Base-by-base conservation (phyloP, 2,113 vertebrate genomes). In the Nycticryphes semicollaris region DNA sequence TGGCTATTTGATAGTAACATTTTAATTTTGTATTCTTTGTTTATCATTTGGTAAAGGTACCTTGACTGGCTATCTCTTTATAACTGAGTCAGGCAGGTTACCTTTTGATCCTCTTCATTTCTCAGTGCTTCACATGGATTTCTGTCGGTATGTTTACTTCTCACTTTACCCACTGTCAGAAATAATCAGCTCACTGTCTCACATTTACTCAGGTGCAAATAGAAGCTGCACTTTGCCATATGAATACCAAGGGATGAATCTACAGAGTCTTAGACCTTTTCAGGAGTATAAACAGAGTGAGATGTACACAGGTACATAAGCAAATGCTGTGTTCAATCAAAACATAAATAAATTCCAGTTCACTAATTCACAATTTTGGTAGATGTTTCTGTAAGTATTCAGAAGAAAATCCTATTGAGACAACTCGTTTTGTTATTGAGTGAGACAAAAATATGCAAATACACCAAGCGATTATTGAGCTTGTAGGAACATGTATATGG, bases 111-210 rank as follows among this genome's bases (percentile, higher is more conserved):
- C 24, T 60, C 72, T 68, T 73, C 67, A 37, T 37, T 89, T 64
- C 47, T 62, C 27, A 87, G 79, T 30, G 33, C 54, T 69, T 63
- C 85, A 75, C 95, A 75, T 94, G 31, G 91, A 96, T 97, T 87
- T 94, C 82, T 96, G 96, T 97, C 96, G 95, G 80, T 16, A 12
- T 93, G 75, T 93, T 97, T 97, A 78, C 87, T 89, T 74, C 66
- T 96, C 25, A 5, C 88, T 96, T 96, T 91, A 89, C n/a, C 43
- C 18, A 59, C 93, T 97, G 97, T 94, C 98, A 96, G 82, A 96
- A 97, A 96, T 93, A 97, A 97, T 97, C 96, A 97, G 64, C 84
- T 93, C 77, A 47, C 67, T 67, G 50, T 83, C 90, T 96, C 84
- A 91, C 82, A 54, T 87, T 96, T 88, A 90, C 79, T 93, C 96